phyloP scores from a whole-genome alignment of 2,113 vertebrate species.

The Rhinoderma darwinii region DNA sequence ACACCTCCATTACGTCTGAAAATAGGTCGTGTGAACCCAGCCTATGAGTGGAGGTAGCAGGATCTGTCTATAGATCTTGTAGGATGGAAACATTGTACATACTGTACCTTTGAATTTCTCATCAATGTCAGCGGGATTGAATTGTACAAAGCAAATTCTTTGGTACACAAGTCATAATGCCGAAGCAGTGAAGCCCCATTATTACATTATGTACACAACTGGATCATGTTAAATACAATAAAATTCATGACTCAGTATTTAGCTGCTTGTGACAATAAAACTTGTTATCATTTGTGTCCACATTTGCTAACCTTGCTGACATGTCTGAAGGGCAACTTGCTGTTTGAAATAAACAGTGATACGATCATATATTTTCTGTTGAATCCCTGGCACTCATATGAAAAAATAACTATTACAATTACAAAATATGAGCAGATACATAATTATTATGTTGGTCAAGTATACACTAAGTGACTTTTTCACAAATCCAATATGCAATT shows the following conservation, averaged over 20 bases:
- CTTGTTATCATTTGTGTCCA: conserved; percentile 18
- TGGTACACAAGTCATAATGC: not conserved
- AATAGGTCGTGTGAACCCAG: too few relatives aligned
- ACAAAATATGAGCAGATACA: conserved; percentile 26
- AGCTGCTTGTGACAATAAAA: conserved; percentile 29
- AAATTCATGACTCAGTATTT: not conserved
- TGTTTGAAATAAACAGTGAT: not conserved
- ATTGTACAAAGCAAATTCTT: not conserved
- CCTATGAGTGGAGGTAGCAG: too few relatives aligned
- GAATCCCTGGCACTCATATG: not conserved
- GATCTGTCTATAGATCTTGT: not conserved
- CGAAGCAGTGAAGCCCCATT: not conserved
- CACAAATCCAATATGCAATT: conserved; percentile 48
- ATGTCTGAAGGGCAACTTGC: not conserved
- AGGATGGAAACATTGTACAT: not conserved
- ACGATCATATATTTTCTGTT: conserved; percentile 15
- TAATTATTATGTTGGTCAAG: conserved; percentile 40
- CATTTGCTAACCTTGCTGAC: conserved; percentile 9
- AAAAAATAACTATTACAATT: conserved; percentile 22
- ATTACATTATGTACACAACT: not conserved
- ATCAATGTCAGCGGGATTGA: not conserved
- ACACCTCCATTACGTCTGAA: too few relatives aligned
- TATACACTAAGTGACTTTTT: conserved; percentile 25
- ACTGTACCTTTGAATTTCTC: not conserved
- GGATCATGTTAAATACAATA: conserved; percentile 1